Evolutionary conservation across 30 jellyfish, hydroid and myxozoan species (phyloP).

Genomic region (Aurelia sp.): DNA sequence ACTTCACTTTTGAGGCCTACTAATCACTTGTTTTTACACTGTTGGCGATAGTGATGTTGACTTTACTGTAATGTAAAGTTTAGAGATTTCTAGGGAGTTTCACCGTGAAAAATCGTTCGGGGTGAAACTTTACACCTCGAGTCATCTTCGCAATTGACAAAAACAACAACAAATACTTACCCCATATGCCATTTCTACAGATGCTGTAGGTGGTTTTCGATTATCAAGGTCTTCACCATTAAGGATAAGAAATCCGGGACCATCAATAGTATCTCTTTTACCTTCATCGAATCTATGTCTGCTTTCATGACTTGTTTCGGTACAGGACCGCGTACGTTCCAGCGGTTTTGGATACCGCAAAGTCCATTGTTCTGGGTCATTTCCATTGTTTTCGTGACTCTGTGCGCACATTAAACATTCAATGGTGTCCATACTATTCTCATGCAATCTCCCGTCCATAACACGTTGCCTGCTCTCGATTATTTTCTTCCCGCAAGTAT

Average conservation of each 20-base stretch:
- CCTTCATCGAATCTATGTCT: conserved; percentile 45
- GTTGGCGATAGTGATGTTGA: too few species aligned
- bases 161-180: conserved; percentile 14
- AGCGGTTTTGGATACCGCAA: conserved; percentile 33
- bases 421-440: conserved; percentile 62
- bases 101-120: too few species aligned
- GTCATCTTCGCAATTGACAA: too few species aligned
- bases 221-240: conserved; percentile 74
- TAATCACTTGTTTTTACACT: too few species aligned
- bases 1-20: too few species aligned
- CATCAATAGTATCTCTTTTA: conserved; percentile 46
- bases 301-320: conserved; percentile 49
- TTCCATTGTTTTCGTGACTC: conserved; percentile 19
- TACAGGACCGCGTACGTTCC: conserved; percentile 19
- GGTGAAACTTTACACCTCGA: too few species aligned
- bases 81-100: too few species aligned
- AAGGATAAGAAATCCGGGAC: conserved; percentile 37
- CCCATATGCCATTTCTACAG: conserved; percentile 47
- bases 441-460: conserved; percentile 60
- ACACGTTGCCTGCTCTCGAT: conserved; percentile 86
- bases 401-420: conserved; percentile 82
- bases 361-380: conserved; percentile 59
- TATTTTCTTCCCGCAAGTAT: conserved; percentile 92
- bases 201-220: conserved; percentile 28
- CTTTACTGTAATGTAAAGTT: too few species aligned